These are phyloP conservation scores for Sphaerophoria rueppellii DNA, from an alignment of 2,888 invertebrate species.

Conservation along the genomic window DNA sequence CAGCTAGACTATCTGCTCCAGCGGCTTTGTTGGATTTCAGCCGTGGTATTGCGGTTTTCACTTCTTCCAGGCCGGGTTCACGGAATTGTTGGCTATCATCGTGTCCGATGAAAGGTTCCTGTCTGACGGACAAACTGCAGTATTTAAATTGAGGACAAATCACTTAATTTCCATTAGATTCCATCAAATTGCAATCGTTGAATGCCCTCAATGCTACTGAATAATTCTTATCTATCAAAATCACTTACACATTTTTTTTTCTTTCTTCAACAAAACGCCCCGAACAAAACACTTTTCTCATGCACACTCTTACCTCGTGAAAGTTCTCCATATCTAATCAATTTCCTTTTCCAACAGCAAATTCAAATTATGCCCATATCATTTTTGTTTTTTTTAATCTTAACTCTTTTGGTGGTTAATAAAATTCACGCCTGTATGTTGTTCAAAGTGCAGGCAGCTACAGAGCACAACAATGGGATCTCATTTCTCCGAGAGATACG, in stretches of 20 bases:
- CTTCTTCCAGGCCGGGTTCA: too few relatives aligned
- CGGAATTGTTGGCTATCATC: too few relatives aligned
- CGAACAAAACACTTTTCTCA: neutral
- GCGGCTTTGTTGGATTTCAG: too few relatives aligned
- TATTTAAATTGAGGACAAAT: too few relatives aligned
- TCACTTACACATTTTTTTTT: neutral
- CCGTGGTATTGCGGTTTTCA: too few relatives aligned
- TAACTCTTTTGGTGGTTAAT: constrained; percentile 18
- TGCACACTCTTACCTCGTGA: neutral
- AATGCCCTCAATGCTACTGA: too few relatives aligned
- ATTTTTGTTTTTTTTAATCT: constrained; percentile 13
- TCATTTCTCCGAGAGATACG: constrained; percentile 13
- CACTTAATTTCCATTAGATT: too few relatives aligned
- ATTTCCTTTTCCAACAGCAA: constrained; percentile 41
- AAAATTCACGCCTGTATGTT: constrained; percentile 45
- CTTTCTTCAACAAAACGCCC: neutral
- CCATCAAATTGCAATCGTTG: too few relatives aligned
- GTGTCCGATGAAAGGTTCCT: too few relatives aligned
- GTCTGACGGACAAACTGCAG: too few relatives aligned
- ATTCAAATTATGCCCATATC: constrained; percentile 15
- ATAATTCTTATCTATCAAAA: too few relatives aligned
- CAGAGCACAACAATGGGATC: constrained; percentile 46
- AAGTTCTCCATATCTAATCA: constrained; percentile 32
- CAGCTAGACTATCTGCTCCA: too few relatives aligned
- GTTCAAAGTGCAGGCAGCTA: constrained; percentile 28